Base-by-base conservation (phyloP, 1,140 invertebrate species). In the Archegozetes longisetosus region DNA sequence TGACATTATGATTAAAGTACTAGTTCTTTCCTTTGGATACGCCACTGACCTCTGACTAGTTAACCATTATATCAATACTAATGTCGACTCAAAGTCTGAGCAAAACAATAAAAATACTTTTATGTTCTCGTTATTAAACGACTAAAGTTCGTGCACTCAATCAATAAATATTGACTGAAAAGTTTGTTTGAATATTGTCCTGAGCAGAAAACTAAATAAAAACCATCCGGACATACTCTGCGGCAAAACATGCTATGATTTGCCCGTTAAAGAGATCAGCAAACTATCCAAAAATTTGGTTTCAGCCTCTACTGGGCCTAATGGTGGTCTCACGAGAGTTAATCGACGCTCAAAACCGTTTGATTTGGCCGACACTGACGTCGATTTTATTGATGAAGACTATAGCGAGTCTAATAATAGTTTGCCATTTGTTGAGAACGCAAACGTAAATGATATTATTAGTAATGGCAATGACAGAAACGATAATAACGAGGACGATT, bases 301-400 rank as follows among this genome's bases (percentile, higher is more conserved):
- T 27, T 78, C 82, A 20, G 80, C 84, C 32, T 80, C 77, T 64
- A 86, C 84, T 4, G 85, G 85, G 2, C 85, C 85, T 1, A 80
- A 84, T 62, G 83, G 82, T 54, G 85, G 84, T 4, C 75, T 86
- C 13, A 84, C 82, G 1, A 80, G 81, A 17, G 83, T 87, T 4
- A 77, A 55, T 48, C 66, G 46, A 70, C 72, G 83, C 52, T 48
- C 60, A 9, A 62, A 64, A 54, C 59, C 66, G 22, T 67, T 67
- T 53, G 62, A 67, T 55, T 65, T 20, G 80, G 79, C 62, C 74
- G 82, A 84, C 59, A 75, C 79, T 32, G 83, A 85, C 67, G 82
- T 85, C 24, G 82, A 84, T 69, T 85, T 82, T 64, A 85, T 86
- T 64, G 83, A 85, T 66, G 68, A 69, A 40, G 69, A 67, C 32